Evolutionary conservation across 2,797 vertebrate species (phyloP), one percentile per base, ranked within the genome.

Genomic region (Anisognathus igniventris): DNA sequence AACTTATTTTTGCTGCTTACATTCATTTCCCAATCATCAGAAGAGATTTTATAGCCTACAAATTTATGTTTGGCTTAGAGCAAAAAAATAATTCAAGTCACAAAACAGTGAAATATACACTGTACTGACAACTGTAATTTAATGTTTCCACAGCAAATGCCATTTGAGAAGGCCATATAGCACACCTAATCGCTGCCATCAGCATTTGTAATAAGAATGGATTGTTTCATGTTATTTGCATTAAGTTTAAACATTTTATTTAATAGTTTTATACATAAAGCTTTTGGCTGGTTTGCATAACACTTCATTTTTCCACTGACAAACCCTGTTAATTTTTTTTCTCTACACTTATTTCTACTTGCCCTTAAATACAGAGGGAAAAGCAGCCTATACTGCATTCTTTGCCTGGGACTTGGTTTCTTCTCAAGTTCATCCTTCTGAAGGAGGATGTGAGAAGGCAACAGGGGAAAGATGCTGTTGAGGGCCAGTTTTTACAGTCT

Each of bases 21-120:
- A 39, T 74, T 37, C 33, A 64, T 68, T 88, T 61, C 35, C 64
- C 62, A 45, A 23, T 21, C 42, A 54, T 33, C 33, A 65, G n/a
- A 90, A 88, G 50, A 90, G 7, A 90, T 82, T 92, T 86, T 74
- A 70, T 16, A 74, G 75, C 31, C 44, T 60, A 79, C 2, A 92
- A 70, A 95, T 78, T 54, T 66, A 44, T 39, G 40, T 42, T 68
- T 67, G 25, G 33, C 37, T 66, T 48, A 15, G 11, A 93, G 64
- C 50, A 88, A 87, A 78, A 88, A 90, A 74, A 76, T 13, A 91
- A 90, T 42, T 88, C 47, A 79, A 58, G 58, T 64, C 88, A 82
- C 39, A 72, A 84, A 92, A 12, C 47, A 62, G 31, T 42, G 58
- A 89, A 93, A 94, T 71, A 77, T 24, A 61, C 7, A 68, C 44